Percentiles rank a stretch among this genome's conserved stretches.
These are phyloP conservation scores for Nemurella pictetii DNA, from an alignment of 2,888 invertebrate genomes.

Conservation along the genomic window DNA sequence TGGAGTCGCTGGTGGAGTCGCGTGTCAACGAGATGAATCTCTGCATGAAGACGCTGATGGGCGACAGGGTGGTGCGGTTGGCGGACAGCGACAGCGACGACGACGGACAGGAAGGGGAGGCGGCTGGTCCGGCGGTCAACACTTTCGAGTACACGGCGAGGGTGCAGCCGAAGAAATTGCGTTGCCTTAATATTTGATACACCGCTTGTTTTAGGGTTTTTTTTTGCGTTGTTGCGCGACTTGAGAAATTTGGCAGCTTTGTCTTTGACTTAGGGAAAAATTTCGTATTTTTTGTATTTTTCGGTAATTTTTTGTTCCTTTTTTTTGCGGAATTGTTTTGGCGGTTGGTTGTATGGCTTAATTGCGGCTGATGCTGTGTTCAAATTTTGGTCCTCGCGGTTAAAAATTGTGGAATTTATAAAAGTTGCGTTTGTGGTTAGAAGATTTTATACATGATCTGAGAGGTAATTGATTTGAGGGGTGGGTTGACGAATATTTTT, in stretches of 20 bases:
- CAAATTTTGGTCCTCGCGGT: background rate
- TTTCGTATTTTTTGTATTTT: background rate
- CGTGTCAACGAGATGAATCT: slow-evolving; percentile 57
- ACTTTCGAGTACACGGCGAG: slow-evolving; percentile 71
- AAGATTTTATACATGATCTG: background rate
- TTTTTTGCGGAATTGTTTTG: background rate
- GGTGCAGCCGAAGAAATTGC: slow-evolving; percentile 72
- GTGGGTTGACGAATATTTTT: background rate
- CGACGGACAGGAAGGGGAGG: slow-evolving; percentile 43
- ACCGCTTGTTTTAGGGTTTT: background rate
- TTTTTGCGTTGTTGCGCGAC: too few relatives aligned
- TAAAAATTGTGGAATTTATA: too few relatives aligned
- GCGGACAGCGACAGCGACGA: slow-evolving; percentile 44
- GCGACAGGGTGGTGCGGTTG: slow-evolving; percentile 48
- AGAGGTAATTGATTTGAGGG: background rate
- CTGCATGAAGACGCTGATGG: slow-evolving; percentile 60
- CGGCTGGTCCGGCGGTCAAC: slow-evolving; percentile 46
- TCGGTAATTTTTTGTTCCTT: too few relatives aligned
- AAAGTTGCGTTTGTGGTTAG: too few relatives aligned
- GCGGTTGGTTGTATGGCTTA: background rate
- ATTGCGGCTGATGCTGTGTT: background rate
- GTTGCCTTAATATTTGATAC: slow-evolving; percentile 74
- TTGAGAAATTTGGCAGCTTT: background rate
- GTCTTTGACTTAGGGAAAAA: background rate
- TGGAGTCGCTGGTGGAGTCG: slow-evolving; percentile 67